Percentiles rank a stretch among this genome's conserved stretches.
phyloP scores from a whole-genome alignment of 2,113 vertebrate genomes.

The Crotalus horridus region DNA sequence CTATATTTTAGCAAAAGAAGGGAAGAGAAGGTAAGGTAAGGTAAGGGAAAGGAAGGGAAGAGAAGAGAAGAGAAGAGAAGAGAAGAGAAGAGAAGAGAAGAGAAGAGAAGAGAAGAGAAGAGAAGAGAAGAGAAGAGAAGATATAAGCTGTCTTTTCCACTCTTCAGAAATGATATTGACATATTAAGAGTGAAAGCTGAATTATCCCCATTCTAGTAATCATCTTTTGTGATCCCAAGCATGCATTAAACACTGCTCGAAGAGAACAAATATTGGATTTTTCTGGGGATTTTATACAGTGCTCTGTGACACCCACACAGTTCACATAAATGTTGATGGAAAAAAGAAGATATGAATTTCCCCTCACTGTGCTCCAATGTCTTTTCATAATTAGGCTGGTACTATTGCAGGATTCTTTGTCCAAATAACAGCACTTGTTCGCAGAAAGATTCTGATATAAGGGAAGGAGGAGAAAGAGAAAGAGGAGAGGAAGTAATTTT shows the following conservation, averaged over 20 bases:
- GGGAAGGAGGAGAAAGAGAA: not conserved
- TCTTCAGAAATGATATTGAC: not conserved
- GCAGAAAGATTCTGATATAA: not conserved
- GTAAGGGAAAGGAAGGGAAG: too few relatives aligned
- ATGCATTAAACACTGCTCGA: not conserved
- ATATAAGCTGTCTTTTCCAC: not conserved
- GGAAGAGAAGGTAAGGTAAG: not conserved
- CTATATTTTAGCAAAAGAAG: not conserved
- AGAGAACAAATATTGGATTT: conserved; percentile 25
- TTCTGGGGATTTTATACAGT: not conserved
- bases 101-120: not conserved
- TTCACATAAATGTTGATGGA: not conserved
- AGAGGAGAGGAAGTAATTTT: not conserved
- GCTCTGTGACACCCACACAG: not conserved
- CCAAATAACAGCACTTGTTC: not conserved
- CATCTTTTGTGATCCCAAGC: not conserved
- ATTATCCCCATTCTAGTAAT: conserved; percentile 8
- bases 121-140: not conserved
- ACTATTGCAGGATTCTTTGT: not conserved
- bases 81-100: too few relatives aligned
- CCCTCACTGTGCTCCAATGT: not conserved
- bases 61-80: too few relatives aligned
- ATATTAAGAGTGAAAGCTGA: not conserved
- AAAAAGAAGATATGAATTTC: not conserved
- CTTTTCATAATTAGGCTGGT: not conserved